Base-by-base conservation (phyloP, 2,888 invertebrate genomes). In the Sialis fuliginosa region DNA sequence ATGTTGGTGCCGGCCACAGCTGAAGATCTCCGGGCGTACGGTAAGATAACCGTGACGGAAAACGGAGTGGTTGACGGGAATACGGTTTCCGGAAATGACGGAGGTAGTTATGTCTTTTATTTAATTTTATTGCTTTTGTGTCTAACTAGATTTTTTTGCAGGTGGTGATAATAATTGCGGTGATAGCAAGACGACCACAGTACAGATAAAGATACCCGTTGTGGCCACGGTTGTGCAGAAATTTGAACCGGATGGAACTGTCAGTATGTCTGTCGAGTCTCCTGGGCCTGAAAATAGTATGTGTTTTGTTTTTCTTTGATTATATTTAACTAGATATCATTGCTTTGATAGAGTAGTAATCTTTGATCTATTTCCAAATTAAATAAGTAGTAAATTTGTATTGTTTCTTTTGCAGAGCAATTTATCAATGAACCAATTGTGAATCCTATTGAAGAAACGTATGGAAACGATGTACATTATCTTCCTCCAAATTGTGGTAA, bases 1-100 rank as follows among this genome's bases (percentile, higher is more conserved):
- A 74, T 80, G 70, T 59, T 82, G 53, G 77, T 81, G 6, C 80
- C 81, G 1, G 81, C 81, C 1, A 79, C 79, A 6, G 78, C 80
- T 2, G 80, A 80, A 55, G 81, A 81, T 61, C 63, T 81, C 37
- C 72, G 75, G 57, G 68, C 71, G 48, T 73, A 77, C 34, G 79
- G 79, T 1, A 77, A 78, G 60, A 76, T 81, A 40, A 62, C 64
- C 0, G 60, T 65, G 22, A 61, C 58, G 6, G 52, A 57, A 8
- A 59, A 59, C 47, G 39, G 13, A 31, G n/a, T 12, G 9, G 6
- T 22, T 4, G 22, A 8, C 1, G 31, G 9, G 31, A 42, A 22
- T 2, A 30, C 4, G 32, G 31, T 41, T 41, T 10, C 13, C 9
- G 8, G n/a, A 42, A 8, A 22, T 31, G 10, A n/a, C 30, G n/a